Base-by-base conservation (phyloP, 2,888 invertebrate species). In the Rhogogaster chlorosoma region DNA sequence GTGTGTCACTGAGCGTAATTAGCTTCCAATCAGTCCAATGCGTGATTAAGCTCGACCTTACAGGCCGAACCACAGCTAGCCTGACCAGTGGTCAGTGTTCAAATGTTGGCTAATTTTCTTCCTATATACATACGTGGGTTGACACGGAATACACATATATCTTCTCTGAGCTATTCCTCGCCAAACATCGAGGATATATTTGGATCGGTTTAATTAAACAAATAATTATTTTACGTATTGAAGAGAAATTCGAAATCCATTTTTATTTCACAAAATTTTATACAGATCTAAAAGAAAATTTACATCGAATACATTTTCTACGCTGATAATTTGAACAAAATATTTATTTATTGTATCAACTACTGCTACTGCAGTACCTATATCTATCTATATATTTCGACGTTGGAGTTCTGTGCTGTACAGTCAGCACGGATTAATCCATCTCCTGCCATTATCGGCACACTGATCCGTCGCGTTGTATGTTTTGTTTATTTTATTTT, bases 41-140 rank as follows among this genome's bases (percentile, higher is more conserved):
- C 80, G 61, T 80, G 49, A 80, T 80, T 80, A 61, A 80, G 61
- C 80, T 61, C 80, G n/a, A 80, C 80, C 80, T 80, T 80, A 80
- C 80, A 80, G 61, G 3, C 57, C 36, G 12, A 32, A 80, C 80
- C 80, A 22, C 80, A 36, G 36, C 15, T 61, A 36, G 36, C 15
- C 22, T 80, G 80, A 61, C 36, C 57, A 38, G 36, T 22, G 61
- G 29, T 80, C 61, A 38, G n/a, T 36, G 61, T 80, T 80, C 61
- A 61, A 38, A 57, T 15, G 4, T 57, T 36, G 57, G 29, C 80
- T 22, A 22, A 61, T 57, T 61, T 61, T 61, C 80, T n/a, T 61
- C n/a, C 15, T n/a, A n/a, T 38, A 42, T 12, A 22, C n/a, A 61
- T 36, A 29, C 22, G n/a, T n/a, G n/a, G 45, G 45, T 45, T 45